Evolutionary conservation across 2,797 vertebrate genomes (phyloP), one percentile per base, ranked within the genome.

Genomic region (Anolis apletophallus): DNA sequence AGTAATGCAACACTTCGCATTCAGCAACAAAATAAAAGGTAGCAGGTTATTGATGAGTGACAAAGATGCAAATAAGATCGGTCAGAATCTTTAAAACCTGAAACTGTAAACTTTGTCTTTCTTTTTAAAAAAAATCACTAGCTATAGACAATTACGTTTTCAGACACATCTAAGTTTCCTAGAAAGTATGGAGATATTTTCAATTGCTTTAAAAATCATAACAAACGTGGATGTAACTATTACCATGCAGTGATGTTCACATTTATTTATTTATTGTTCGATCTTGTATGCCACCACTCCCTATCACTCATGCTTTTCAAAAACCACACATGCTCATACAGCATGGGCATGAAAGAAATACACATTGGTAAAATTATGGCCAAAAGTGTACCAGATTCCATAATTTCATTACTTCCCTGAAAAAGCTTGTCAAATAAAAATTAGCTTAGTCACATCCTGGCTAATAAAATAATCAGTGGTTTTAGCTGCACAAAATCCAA

Each of bases 351-450:
- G 26, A 90, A 90, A 92, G 55, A 21, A 85, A 75, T 72, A 82
- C 29, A 77, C 3, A 84, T 57, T 13, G 46, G 11, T 40, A 11
- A 80, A 72, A 86, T 23, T 2, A 81, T 7, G 85, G 16, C 21
- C 77, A 87, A 84, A n/a, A 88, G 85, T 61, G 69, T 55, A 83
- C 89, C 1, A 4, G 68, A 77, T 40, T 83, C 40, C 19, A 64
- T 64, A 29, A 64, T 64, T 64, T 64, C 23, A 50, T 40, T 79
- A 75, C 71, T 91, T 85, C 52, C 77, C 17, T 40, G 14, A 59
- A 88, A 79, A 85, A 92, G 16, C 1, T 90, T 74, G 84, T 79
- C 78, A 90, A 23, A 55, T 40, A 32, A 55, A 89, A 91, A 90
- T 73, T 3, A 86, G 52, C 84, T 89, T 83, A 81, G 74, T 75